Base-by-base conservation (phyloP, 2,113 vertebrate species). In the Grammomys surdaster region DNA sequence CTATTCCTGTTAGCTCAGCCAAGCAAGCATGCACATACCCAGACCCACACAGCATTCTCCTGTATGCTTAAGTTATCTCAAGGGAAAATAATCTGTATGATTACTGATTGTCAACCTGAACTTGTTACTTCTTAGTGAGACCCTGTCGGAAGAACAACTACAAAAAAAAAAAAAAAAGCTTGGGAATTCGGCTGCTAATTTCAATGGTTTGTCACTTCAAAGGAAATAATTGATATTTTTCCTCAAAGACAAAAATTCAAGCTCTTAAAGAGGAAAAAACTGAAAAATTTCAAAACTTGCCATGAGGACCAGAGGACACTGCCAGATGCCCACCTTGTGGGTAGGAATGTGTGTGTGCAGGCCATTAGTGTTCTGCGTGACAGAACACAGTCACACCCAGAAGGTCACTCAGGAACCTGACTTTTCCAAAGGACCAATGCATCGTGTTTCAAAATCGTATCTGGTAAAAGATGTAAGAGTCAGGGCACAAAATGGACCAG, bases 281-380 rank as follows among this genome's bases (percentile, higher is more conserved):
- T 36, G 33, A 36, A 96, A 72, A 63, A 78, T 75, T 93, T 36
- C 72, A 94, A 94, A 96, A 91, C 40, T 65, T 72, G 11, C 13
- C 22, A 69, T 77, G 36, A 75, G 31, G 80, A 26, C 19, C 28
- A 48, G 65, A 76, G 19, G 88, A 48, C 20, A 67, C 88, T 43
- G 40, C 33, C 43, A 82, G 85, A 9, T 19, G 46, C 72, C 60
- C 88, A 14, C 75, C 54, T 19, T 51, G 48, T 84, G 13, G 14
- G 3, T 60, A 24, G 36, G 17, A 43, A 91, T 51, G 48, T 48
- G 31, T 48, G 31, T 48, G 58, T 82, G 48, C 88, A 90, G 65
- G 33, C 65, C 33, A 77, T 28, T 89, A n/a, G 72, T 93, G 65
- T 72, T 31, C 26, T 46, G 2, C 75, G n/a, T 54, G 63, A 40